These are phyloP conservation scores for Parotia lawesii DNA, from an alignment of 2,113 vertebrate species.

Conservation along the genomic window DNA sequence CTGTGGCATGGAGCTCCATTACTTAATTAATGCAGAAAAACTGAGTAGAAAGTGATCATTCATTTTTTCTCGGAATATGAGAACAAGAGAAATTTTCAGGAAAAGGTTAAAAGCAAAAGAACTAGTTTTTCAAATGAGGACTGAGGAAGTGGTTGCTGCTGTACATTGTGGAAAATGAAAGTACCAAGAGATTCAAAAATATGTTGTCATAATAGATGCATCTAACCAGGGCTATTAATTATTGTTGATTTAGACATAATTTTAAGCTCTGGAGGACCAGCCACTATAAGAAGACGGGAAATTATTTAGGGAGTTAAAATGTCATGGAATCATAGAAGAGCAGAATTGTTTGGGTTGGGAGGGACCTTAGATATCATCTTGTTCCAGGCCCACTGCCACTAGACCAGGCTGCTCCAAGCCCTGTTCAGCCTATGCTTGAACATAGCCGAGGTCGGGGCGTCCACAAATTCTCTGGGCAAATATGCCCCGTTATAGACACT, in stretches of 20 bases:
- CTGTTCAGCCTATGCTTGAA: not conserved
- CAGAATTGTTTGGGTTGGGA: not conserved
- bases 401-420: not conserved
- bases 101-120: not conserved
- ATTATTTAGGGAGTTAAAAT: not conserved
- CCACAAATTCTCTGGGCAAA: not conserved
- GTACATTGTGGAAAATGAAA: not conserved
- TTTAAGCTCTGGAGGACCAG: not conserved
- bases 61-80: conserved; percentile 6
- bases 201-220: not conserved
- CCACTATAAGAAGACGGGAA: not conserved
- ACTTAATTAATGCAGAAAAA: conserved; percentile 26
- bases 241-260: not conserved
- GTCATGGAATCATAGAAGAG: not conserved
- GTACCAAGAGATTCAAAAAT: not conserved
- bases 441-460: not conserved
- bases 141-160: not conserved
- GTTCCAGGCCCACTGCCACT: not conserved
- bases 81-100: not conserved
- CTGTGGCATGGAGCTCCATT: not conserved
- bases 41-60: not conserved
- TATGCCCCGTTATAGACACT: not conserved
- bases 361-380: not conserved
- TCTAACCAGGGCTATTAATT: not conserved
- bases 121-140: not conserved